These are phyloP conservation scores for Drosophila limbata DNA, from an alignment of 2,888 invertebrate genomes.

Conservation along the genomic window DNA sequence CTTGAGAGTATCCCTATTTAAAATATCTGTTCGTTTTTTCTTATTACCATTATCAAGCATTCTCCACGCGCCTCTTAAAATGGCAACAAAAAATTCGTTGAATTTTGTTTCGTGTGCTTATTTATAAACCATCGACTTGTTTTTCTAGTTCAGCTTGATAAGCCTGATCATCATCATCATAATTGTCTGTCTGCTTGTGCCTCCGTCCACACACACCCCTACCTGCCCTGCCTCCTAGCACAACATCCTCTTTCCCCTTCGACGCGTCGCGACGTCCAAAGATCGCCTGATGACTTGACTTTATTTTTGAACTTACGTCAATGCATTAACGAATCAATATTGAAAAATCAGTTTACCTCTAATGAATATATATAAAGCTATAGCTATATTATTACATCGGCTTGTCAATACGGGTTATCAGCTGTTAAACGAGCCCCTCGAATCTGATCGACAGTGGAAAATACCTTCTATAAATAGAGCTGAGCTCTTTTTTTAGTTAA, in stretches of 20 bases:
- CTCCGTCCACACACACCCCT: conserved; percentile 17
- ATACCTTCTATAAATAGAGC: conserved; percentile 60
- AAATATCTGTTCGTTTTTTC: not conserved
- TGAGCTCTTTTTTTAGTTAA: conserved; percentile 10
- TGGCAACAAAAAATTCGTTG: conserved; percentile 36
- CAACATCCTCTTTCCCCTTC: not conserved
- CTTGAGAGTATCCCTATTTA: conserved; percentile 4
- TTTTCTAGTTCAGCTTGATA: conserved; percentile 76
- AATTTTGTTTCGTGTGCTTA: conserved; percentile 52
- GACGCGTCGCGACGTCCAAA: conserved; percentile 23
- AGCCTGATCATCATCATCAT: conserved; percentile 63
- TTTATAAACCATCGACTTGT: conserved; percentile 74
- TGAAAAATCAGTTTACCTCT: conserved; percentile 25
- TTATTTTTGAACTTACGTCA: conserved; percentile 59
- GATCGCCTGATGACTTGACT: conserved; percentile 51
- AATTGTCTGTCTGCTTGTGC: conserved; percentile 36
- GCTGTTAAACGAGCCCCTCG: conserved; percentile 50
- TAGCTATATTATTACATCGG: conserved; percentile 18
- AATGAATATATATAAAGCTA: conserved; percentile 20
- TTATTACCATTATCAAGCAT: conserved; percentile 22
- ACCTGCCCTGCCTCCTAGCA: not conserved
- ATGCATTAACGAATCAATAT: conserved; percentile 40
- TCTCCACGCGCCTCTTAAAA: conserved; percentile 43
- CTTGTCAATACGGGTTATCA: conserved; percentile 44
- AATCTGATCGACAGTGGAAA: conserved; percentile 29